These are phyloP conservation scores for Tipula confusa DNA, from an alignment of 2,888 invertebrate species.

Conservation along the genomic window DNA sequence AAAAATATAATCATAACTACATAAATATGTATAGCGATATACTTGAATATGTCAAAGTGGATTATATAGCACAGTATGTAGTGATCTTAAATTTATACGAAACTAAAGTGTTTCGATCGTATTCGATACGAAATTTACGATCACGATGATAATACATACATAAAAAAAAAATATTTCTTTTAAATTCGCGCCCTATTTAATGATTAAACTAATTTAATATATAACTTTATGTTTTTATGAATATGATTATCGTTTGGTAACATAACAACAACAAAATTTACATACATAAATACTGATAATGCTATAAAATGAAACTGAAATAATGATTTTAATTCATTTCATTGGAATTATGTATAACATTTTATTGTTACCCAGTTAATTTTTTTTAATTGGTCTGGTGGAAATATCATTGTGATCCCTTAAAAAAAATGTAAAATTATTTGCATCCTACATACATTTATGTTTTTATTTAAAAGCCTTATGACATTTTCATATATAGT, in stretches of 20 bases:
- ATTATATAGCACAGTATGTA: background rate
- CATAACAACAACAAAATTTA: background rate
- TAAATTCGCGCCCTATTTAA: slow-evolving; percentile 12
- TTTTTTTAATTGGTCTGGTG: slow-evolving; percentile 3
- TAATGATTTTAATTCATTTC: slow-evolving; percentile 25
- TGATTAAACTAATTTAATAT: background rate
- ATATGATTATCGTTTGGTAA: background rate
- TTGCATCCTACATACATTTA: background rate
- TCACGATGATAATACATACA: background rate
- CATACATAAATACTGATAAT: background rate
- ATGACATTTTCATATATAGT: no score
- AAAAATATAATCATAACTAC: background rate
- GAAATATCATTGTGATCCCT: background rate
- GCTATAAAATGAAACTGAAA: background rate
- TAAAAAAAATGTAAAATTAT: background rate
- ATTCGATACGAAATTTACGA: background rate
- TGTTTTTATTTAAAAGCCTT: background rate
- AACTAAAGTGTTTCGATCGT: background rate
- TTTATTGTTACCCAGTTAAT: background rate
- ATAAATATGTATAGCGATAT: no score
- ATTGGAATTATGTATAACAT: background rate
- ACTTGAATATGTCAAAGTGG: background rate
- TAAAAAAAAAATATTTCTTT: background rate
- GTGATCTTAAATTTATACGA: background rate
- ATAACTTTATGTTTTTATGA: background rate